These are phyloP conservation scores for Centruroides sculpturatus DNA, from an alignment of 1,140 invertebrate species.

Conservation along the genomic window DNA sequence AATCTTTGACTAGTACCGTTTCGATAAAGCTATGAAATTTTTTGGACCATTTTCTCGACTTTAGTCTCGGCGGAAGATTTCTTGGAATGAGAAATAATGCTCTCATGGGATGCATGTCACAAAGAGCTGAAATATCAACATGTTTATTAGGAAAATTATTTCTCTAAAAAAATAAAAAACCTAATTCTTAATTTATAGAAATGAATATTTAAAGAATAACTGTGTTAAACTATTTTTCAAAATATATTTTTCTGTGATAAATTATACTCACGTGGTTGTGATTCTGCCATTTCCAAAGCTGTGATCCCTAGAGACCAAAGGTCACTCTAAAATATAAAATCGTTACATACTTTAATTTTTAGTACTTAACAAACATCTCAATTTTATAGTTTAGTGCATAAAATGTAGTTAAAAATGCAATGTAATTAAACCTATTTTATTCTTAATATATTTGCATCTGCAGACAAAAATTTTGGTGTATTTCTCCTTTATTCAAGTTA, in stretches of 20 bases:
- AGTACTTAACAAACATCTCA: too few relatives aligned
- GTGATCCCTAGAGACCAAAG: slow-evolving; percentile 57
- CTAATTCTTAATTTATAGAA: too few relatives aligned
- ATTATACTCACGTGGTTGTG: slow-evolving; percentile 55
- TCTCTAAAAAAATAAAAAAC: too few relatives aligned
- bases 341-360: neutral
- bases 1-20: slow-evolving; percentile 84
- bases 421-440: too few relatives aligned
- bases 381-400: too few relatives aligned
- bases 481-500: too few relatives aligned
- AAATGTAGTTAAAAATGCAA: too few relatives aligned
- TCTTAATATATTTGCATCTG: too few relatives aligned
- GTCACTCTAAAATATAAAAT: neutral
- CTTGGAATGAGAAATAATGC: slow-evolving; percentile 93
- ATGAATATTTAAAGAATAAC: too few relatives aligned
- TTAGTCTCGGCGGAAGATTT: slow-evolving; percentile 87
- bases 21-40: slow-evolving; percentile 84
- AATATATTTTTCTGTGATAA: neutral
- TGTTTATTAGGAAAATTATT: neutral
- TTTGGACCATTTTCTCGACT: slow-evolving; percentile 88
- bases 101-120: slow-evolving; percentile 97
- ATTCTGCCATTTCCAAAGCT: slow-evolving; percentile 97
- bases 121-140: slow-evolving; percentile 24
- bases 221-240: too few relatives aligned
- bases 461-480: too few relatives aligned